Conservation (phyloP, 2,888 invertebrate species). For the Coecobrya sp. region DNA sequence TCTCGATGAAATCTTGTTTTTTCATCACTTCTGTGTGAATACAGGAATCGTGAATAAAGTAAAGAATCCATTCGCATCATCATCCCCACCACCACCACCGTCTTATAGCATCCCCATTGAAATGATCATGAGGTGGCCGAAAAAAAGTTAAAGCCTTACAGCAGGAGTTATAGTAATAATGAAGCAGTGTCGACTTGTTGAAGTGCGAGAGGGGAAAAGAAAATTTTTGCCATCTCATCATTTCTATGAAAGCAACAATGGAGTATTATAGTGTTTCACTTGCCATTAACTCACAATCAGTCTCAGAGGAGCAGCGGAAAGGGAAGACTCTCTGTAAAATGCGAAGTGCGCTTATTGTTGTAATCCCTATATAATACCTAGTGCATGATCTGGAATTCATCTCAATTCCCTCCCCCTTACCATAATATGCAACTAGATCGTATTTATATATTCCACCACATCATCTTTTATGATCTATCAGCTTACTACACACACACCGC, state of each 20-base stretch:
- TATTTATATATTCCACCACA: neutral
- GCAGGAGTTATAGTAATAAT: slow-evolving; percentile 66
- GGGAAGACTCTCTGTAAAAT: slow-evolving; percentile 35
- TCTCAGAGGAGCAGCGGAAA: slow-evolving; percentile 53
- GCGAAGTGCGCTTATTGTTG: slow-evolving; percentile 63
- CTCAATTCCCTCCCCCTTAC: slow-evolving; percentile 61
- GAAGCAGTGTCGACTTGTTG: slow-evolving; percentile 71
- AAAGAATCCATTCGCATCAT: slow-evolving; percentile 58
- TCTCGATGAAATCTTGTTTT: slow-evolving; percentile 56
- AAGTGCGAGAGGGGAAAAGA: slow-evolving; percentile 56
- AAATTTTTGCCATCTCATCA: slow-evolving; percentile 78
- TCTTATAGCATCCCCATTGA: slow-evolving; percentile 41
- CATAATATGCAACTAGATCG: slow-evolving; percentile 34
- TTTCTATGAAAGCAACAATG: slow-evolving; percentile 79
- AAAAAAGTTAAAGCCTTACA: slow-evolving; percentile 55
- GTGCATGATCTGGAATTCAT: slow-evolving; percentile 80
- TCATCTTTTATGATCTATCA: neutral
- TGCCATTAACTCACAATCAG: slow-evolving; percentile 45
- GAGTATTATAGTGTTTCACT: slow-evolving; percentile 61
- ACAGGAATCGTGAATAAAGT: slow-evolving; percentile 67
- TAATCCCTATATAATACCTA: slow-evolving; percentile 67
- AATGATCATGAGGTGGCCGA: slow-evolving; percentile 78
- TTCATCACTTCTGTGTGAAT: slow-evolving; percentile 75
- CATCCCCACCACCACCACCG: no score
- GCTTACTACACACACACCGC: neutral